phyloP scores from a whole-genome alignment of 2,797 vertebrate species.

The Acipenser oxyrinchus region DNA sequence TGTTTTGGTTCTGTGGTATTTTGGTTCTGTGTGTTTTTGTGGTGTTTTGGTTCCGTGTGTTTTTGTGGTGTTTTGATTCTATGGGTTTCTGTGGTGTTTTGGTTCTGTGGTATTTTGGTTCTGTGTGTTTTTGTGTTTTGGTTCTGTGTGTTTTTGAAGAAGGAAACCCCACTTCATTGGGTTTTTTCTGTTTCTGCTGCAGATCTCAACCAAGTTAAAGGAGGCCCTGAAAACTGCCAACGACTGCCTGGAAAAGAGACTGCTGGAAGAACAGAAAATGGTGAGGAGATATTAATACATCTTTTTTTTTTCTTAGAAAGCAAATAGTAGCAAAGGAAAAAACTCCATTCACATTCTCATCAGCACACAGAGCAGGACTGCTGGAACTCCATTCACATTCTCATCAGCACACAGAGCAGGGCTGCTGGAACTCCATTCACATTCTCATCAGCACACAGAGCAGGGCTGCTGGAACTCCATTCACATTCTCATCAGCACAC shows the following conservation, averaged over 20 bases:
- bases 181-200: background rate
- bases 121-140: too few relatives aligned
- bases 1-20: too few relatives aligned
- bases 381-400: too few relatives aligned
- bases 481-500: too few relatives aligned
- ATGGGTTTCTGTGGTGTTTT: too few relatives aligned
- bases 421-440: too few relatives aligned
- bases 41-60: background rate
- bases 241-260: constrained; percentile 80
- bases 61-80: background rate
- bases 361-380: too few relatives aligned
- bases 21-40: background rate
- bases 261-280: constrained; percentile 86
- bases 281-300: constrained; percentile 39
- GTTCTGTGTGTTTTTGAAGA: background rate
- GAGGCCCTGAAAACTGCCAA: constrained; percentile 82
- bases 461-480: too few relatives aligned
- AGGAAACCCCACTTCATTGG: background rate
- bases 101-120: background rate
- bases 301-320: background rate
- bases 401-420: too few relatives aligned
- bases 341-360: too few relatives aligned
- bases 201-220: constrained; percentile 88
- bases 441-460: too few relatives aligned
- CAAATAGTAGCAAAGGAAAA: too few relatives aligned